phyloP scores from a whole-genome alignment of 92 coral and sea anemone genomes.

The Epizoanthus fatuus region DNA sequence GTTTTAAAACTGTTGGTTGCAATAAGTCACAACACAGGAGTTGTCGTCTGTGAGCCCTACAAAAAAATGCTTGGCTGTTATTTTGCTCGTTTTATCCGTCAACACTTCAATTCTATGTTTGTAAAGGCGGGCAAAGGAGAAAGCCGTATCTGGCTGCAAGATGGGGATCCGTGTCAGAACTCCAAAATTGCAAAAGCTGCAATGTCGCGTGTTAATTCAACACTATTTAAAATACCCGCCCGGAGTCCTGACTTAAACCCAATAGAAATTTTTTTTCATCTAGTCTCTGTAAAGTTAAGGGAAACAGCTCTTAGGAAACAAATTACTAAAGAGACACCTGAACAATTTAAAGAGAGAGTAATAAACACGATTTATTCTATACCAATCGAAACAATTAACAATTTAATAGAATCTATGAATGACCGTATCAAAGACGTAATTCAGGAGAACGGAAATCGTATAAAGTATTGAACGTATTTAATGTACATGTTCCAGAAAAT shows the following conservation, averaged over 20 bases:
- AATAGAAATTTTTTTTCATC: slow-evolving; percentile 52
- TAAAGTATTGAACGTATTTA: slow-evolving; percentile 36
- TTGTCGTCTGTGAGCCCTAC: slow-evolving; percentile 46
- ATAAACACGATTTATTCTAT: slow-evolving; percentile 28
- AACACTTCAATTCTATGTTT: slow-evolving; percentile 28
- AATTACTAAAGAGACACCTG: slow-evolving; percentile 29
- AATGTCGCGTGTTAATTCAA: slow-evolving; percentile 11
- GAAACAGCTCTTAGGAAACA: slow-evolving; percentile 26
- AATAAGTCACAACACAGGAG: slow-evolving; percentile 57
- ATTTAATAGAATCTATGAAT: slow-evolving; percentile 53
- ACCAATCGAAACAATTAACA: slow-evolving; percentile 40
- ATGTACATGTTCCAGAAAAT: not conserved
- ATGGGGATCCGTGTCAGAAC: slow-evolving; percentile 67
- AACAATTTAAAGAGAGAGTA: slow-evolving; percentile 55
- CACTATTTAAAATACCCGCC: slow-evolving; percentile 46
- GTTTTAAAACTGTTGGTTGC: slow-evolving; percentile 41
- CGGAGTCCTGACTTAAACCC: slow-evolving; percentile 69
- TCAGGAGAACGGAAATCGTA: slow-evolving; percentile 40
- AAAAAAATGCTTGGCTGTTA: slow-evolving; percentile 47
- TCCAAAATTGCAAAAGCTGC: slow-evolving; percentile 25
- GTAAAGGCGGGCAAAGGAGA: slow-evolving; percentile 41
- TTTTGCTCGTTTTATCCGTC: slow-evolving; percentile 22
- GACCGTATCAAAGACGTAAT: slow-evolving; percentile 37
- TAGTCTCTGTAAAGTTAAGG: slow-evolving; percentile 14
- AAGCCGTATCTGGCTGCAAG: slow-evolving; percentile 52